These are phyloP conservation scores for Streblospio benedicti DNA, from an alignment of 1,140 invertebrate species.

Conservation along the genomic window DNA sequence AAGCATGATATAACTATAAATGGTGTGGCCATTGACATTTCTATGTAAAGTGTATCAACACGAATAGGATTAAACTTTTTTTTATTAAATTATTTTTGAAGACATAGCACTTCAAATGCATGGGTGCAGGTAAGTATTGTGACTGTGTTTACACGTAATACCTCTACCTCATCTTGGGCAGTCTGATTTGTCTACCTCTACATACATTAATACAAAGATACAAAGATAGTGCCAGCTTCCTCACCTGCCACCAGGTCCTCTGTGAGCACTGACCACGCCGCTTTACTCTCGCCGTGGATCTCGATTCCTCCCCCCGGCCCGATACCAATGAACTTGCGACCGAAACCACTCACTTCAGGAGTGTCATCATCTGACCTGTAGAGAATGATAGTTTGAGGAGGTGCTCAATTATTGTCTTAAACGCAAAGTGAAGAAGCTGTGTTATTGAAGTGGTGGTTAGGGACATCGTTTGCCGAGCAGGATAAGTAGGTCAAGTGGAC, in stretches of 20 bases:
- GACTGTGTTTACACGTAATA: too few relatives aligned
- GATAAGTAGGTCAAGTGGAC: too few relatives aligned
- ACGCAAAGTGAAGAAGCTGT: too few relatives aligned
- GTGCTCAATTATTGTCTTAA: too few relatives aligned
- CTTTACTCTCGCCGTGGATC: constrained; percentile 27
- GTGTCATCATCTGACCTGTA: not conserved
- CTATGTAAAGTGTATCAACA: too few relatives aligned
- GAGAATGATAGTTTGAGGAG: too few relatives aligned
- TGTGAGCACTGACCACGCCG: constrained; percentile 31
- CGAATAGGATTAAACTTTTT: too few relatives aligned
- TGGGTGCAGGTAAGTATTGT: not conserved
- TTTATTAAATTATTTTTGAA: not conserved
- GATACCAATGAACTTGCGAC: constrained; percentile 29
- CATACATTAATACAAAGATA: not conserved
- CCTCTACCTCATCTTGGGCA: too few relatives aligned
- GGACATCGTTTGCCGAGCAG: too few relatives aligned
- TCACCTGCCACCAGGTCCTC: constrained; percentile 13
- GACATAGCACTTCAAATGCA: not conserved
- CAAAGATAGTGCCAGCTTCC: not conserved
- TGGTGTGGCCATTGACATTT: too few relatives aligned
- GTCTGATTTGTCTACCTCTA: not conserved
- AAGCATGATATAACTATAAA: too few relatives aligned
- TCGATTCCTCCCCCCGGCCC: constrained; percentile 24
- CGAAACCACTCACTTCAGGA: constrained; percentile 10
- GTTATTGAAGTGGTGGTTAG: too few relatives aligned